These are phyloP conservation scores for Adelosebastes latens DNA, from an alignment of 2,797 vertebrate species.

Conservation along the genomic window DNA sequence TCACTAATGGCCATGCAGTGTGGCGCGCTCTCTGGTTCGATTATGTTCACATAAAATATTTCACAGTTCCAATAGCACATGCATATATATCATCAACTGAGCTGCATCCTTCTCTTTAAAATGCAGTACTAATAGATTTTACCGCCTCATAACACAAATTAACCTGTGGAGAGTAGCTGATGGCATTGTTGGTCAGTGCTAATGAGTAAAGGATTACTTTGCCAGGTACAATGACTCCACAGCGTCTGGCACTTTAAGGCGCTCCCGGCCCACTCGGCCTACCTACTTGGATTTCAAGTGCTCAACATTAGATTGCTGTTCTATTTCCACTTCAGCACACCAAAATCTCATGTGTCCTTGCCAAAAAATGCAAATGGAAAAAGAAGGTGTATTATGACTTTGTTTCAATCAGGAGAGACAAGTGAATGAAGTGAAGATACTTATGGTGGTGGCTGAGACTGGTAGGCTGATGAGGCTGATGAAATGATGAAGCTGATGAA, in stretches of 20 bases:
- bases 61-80: slow-evolving; percentile 11
- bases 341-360: slow-evolving; percentile 1
- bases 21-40: slow-evolving; percentile 25
- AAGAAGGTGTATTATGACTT: not conserved
- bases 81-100: slow-evolving; percentile 6
- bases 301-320: slow-evolving; percentile 15
- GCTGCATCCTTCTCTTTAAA: slow-evolving; percentile 16
- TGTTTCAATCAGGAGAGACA: not conserved
- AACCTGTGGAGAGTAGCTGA: slow-evolving; percentile 13
- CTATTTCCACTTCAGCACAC: not conserved
- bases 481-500: not conserved
- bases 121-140: slow-evolving; percentile 8
- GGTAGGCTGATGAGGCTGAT: not conserved
- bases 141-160: slow-evolving; percentile 11
- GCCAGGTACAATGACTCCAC: slow-evolving; percentile 16
- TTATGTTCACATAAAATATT: slow-evolving; percentile 44
- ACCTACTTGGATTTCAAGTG: slow-evolving; percentile 22
- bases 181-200: slow-evolving; percentile 20
- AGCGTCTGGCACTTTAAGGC: slow-evolving; percentile 2
- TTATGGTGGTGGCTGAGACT: not conserved
- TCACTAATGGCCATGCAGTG: slow-evolving; percentile 48
- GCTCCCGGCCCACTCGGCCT: not conserved
- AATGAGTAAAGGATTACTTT: slow-evolving; percentile 34
- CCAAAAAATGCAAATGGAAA: slow-evolving; percentile 19
- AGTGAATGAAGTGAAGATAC: not conserved